These are phyloP conservation scores for Silvanus unidentatus DNA, from an alignment of 2,888 invertebrate species.

Conservation along the genomic window DNA sequence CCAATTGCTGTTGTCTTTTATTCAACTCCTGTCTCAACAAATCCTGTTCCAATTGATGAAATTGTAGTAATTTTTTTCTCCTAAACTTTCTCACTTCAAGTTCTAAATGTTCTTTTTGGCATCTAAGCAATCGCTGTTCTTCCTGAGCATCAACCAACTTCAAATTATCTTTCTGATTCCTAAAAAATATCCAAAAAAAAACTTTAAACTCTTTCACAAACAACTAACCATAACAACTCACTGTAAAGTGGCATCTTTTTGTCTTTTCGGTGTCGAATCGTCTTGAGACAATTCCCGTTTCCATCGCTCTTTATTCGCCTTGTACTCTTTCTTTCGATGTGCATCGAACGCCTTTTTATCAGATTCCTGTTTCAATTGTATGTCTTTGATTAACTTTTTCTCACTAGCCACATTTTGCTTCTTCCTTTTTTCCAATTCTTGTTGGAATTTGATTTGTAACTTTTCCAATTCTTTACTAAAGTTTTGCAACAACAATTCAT, in stretches of 20 bases:
- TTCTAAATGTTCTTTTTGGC: slow-evolving; percentile 87
- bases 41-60: slow-evolving; percentile 87
- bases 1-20: slow-evolving; percentile 90
- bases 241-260: slow-evolving; percentile 85
- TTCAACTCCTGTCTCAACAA: slow-evolving; percentile 86
- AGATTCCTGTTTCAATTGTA: slow-evolving; percentile 79
- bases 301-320: slow-evolving; percentile 93
- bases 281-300: slow-evolving; percentile 90
- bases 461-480: slow-evolving; percentile 90
- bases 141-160: slow-evolving; percentile 88
- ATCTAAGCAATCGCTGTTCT: slow-evolving; percentile 78
- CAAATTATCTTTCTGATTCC: slow-evolving; percentile 84
- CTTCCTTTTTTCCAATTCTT: slow-evolving; percentile 72
- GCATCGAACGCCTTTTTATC: slow-evolving; percentile 88
- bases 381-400: slow-evolving; percentile 90
- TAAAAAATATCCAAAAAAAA: slow-evolving; percentile 37
- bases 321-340: slow-evolving; percentile 95
- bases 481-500: slow-evolving; percentile 85
- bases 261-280: slow-evolving; percentile 86
- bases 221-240: slow-evolving; percentile 40
- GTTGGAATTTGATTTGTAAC: slow-evolving; percentile 71
- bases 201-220: slow-evolving; percentile 1
- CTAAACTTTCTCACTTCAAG: slow-evolving; percentile 89
- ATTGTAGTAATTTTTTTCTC: slow-evolving; percentile 79
- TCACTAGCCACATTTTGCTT: slow-evolving; percentile 86